Evolutionary conservation across 2,113 vertebrate genomes (phyloP).

Genomic region (Chionodraco myersi): DNA sequence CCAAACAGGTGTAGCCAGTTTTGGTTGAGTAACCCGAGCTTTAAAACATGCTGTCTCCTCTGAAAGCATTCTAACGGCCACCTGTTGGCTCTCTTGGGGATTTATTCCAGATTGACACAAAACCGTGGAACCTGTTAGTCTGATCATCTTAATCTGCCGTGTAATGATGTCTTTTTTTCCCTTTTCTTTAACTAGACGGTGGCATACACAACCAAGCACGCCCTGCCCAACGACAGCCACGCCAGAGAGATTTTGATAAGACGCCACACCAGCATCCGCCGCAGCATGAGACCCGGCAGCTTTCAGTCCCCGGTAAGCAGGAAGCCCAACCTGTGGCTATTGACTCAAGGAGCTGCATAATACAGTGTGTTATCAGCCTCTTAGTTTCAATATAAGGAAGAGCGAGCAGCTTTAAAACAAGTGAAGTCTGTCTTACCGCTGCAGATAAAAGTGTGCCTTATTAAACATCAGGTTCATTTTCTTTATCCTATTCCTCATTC

Average conservation of each 20-base stretch:
- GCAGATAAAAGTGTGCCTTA: neutral
- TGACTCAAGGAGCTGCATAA: neutral
- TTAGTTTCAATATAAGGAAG: neutral
- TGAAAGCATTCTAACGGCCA: conserved; percentile 5
- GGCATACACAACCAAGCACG: conserved; percentile 90
- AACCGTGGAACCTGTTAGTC: neutral
- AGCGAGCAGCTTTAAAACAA: neutral
- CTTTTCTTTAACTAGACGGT: conserved; percentile 83
- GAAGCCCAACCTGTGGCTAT: neutral
- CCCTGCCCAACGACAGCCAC: conserved; percentile 88
- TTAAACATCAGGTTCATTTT: neutral
- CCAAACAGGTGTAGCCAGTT: conserved; percentile 55
- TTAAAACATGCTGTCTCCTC: conserved; percentile 22
- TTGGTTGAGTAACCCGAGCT: conserved; percentile 59
- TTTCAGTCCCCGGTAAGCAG: conserved; percentile 83
- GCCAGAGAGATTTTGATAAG: conserved; percentile 95
- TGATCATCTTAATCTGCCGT: neutral
- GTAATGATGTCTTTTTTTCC: neutral
- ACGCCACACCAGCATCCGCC: conserved; percentile 89
- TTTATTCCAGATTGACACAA: neutral
- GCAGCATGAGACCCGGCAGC: conserved; percentile 88
- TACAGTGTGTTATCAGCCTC: neutral
- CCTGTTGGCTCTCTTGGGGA: neutral
- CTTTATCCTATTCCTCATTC: neutral
- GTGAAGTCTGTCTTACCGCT: neutral